Evolutionary conservation across 1,140 invertebrate genomes (phyloP).

Genomic region (Ephestia elutella): DNA sequence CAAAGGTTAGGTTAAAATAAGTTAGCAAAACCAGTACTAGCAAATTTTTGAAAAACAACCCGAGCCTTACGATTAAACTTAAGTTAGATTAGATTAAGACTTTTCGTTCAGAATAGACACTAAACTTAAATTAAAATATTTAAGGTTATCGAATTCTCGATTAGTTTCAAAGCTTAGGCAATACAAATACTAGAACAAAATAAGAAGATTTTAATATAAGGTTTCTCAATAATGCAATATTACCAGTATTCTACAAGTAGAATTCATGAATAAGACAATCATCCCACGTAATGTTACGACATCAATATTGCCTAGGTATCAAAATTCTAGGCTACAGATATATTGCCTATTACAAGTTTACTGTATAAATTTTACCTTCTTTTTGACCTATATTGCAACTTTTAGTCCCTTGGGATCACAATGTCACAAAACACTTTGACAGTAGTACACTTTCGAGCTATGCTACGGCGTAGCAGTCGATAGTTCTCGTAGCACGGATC

Average conservation of each 20-base stretch:
- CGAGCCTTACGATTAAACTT: too few relatives aligned
- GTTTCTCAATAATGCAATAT: background rate
- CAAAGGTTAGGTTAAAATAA: background rate
- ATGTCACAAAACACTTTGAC: constrained; percentile 37
- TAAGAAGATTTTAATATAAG: background rate
- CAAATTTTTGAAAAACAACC: too few relatives aligned
- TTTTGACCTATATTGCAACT: background rate
- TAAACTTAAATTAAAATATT: too few relatives aligned
- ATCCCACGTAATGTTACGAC: constrained; percentile 18
- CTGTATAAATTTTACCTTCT: constrained; percentile 1
- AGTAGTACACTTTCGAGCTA: constrained; percentile 24
- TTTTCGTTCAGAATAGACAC: too few relatives aligned
- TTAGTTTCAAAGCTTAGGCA: too few relatives aligned
- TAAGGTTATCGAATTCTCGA: too few relatives aligned
- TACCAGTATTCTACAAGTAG: background rate
- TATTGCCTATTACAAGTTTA: background rate
- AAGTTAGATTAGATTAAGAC: too few relatives aligned
- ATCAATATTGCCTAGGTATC: constrained; percentile 16
- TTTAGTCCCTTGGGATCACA: constrained; percentile 17
- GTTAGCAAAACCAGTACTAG: background rate
- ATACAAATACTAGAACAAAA: background rate
- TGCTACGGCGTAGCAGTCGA: constrained; percentile 57
- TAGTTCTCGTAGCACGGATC: constrained; percentile 48
- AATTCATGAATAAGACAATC: background rate
- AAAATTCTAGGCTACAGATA: background rate